Percentiles rank a stretch among this genome's conserved stretches.
phyloP scores from a whole-genome alignment of 2,888 invertebrate species.

The Xestia ashworthii region DNA sequence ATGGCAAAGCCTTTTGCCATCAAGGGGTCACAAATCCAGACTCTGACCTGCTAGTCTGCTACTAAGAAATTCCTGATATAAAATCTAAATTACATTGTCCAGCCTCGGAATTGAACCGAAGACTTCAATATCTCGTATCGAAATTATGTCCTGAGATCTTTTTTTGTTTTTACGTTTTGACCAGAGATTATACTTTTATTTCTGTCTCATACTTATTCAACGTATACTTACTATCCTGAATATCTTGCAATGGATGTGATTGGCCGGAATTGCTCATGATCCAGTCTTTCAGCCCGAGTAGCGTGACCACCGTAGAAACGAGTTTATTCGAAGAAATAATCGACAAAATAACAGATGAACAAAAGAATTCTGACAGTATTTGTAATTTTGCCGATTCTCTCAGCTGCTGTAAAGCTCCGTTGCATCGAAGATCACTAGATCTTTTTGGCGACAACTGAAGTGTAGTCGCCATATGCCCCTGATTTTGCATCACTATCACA shows the following conservation, averaged over 20 bases:
- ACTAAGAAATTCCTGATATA: too few species aligned
- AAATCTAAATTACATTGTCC: background rate
- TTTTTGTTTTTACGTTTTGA: background rate
- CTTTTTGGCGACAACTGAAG: background rate
- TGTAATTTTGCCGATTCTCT: background rate
- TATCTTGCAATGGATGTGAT: background rate
- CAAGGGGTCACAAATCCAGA: background rate
- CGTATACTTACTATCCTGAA: slow-evolving; percentile 4
- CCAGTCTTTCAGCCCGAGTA: background rate
- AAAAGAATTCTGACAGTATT: too few species aligned
- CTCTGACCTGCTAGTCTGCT: background rate
- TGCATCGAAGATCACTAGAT: background rate
- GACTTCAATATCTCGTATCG: background rate
- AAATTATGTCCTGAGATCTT: background rate
- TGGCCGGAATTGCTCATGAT: background rate
- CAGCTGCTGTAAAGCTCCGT: background rate
- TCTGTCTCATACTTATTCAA: slow-evolving; percentile 11
- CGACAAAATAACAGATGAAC: too few species aligned
- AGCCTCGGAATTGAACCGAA: background rate
- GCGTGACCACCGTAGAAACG: too few species aligned
- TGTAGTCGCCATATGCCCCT: background rate
- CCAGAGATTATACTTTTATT: background rate
- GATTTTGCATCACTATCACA: background rate
- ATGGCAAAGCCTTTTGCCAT: background rate
- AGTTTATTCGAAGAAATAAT: too few species aligned